These are phyloP conservation scores for Arizona elegans DNA, from an alignment of 2,113 vertebrate species.

Conservation along the genomic window DNA sequence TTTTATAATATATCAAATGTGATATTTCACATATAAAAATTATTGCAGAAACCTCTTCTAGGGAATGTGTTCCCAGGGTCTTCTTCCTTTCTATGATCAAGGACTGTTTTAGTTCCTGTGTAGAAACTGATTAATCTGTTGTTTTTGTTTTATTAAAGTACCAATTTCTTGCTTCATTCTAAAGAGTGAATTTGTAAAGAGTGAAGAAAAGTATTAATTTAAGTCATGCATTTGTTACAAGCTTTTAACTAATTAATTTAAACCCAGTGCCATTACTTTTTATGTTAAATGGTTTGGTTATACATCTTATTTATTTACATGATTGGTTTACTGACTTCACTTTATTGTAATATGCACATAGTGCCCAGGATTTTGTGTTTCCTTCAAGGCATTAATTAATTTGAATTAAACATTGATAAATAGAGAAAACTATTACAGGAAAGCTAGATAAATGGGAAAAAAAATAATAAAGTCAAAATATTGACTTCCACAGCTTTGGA, in stretches of 20 bases:
- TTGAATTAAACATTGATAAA: background rate
- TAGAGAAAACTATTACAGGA: background rate
- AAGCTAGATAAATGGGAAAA: background rate
- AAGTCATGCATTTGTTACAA: background rate
- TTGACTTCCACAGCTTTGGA: background rate
- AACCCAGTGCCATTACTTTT: background rate
- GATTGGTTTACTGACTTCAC: background rate
- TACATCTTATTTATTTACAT: background rate
- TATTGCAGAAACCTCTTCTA: background rate
- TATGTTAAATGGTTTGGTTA: background rate
- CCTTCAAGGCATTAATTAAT: background rate
- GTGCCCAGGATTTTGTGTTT: background rate
- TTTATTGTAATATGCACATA: background rate
- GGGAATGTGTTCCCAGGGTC: background rate
- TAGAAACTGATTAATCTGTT: background rate
- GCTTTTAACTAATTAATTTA: background rate
- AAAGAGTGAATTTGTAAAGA: background rate
- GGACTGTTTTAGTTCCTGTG: background rate
- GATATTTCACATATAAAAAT: background rate
- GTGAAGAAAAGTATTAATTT: background rate
- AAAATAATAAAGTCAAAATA: background rate
- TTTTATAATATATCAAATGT: background rate
- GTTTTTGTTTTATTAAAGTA: background rate
- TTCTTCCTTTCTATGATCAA: background rate
- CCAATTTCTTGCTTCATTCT: background rate